Base-by-base conservation (phyloP, 2,888 invertebrate genomes). In the Odontomyia ornata region DNA sequence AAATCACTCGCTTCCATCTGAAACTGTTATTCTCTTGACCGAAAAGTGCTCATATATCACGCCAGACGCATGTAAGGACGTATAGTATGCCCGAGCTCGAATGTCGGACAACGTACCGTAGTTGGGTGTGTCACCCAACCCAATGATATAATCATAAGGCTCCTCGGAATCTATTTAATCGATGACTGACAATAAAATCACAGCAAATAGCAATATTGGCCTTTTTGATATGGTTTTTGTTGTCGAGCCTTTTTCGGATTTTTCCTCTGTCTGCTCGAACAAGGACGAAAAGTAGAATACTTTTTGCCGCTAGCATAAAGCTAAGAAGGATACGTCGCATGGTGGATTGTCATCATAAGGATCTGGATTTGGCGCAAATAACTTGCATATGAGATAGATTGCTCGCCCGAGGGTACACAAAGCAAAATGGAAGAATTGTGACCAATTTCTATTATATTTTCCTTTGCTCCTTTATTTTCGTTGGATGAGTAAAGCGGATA, bases 151-250 rank as follows among this genome's bases (percentile, higher is more conserved):
- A 78, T 78, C 78, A 78, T 76, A 65, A 71, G 76, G 76, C 72
- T 76, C 78, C 36, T 18, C 23, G 62, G 65, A 78, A 76, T 78
- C 78, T 75, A 76, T 78, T 76, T 72, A 67, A 78, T 78, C 76
- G 76, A 78, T 78, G 78, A 76, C 76, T 78, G 76, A 76, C 78
- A 78, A 72, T 78, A 78, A 78, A 78, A 78, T 78, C 78, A 72
- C 72, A 72, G 78, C 76, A 78, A 75, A 78, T 69, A 75, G 78
- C 78, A 76, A 78, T 76, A 72, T 76, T 73, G 30, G 43, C 60
- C 73, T 18, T 57, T 73, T 73, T 36, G 27, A 69, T 25, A 47
- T 73, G 18, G 60, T 47, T 57, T 23, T 73, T 73, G 43, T 60
- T 15, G 60, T 21, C 57, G 60, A 25, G 21, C 25, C 60, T 36